Conservation (phyloP, 2,888 invertebrate species). For the Heliconius erato region DNA sequence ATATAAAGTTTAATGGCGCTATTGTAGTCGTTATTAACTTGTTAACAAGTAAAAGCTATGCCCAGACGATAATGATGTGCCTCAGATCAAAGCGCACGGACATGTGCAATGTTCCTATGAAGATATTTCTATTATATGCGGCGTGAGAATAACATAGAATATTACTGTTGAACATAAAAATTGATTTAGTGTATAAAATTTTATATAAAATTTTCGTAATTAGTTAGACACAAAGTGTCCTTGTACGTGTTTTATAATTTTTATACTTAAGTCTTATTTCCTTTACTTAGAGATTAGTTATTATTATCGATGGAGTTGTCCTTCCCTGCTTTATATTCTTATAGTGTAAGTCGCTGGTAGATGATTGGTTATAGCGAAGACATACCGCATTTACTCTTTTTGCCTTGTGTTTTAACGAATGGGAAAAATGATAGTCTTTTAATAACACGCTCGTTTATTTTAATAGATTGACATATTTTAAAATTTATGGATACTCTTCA, state of each 20-base stretch:
- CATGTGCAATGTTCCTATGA: slow-evolving; percentile 51
- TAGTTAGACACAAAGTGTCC: slow-evolving; percentile 45
- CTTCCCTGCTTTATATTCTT: slow-evolving; percentile 48
- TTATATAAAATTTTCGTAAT: slow-evolving; percentile 51
- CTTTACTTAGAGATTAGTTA: slow-evolving; percentile 38
- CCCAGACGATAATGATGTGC: slow-evolving; percentile 52
- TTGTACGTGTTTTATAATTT: background rate
- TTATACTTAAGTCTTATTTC: slow-evolving; percentile 44
- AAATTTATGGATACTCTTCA: slow-evolving; percentile 12
- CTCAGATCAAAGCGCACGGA: slow-evolving; percentile 50
- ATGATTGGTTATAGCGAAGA: slow-evolving; percentile 51
- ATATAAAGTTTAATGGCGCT: slow-evolving; percentile 53
- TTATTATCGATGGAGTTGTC: slow-evolving; percentile 36
- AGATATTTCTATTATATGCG: slow-evolving; percentile 55
- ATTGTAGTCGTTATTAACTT: slow-evolving; percentile 53
- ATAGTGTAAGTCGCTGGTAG: slow-evolving; percentile 46
- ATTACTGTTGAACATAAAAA: slow-evolving; percentile 51
- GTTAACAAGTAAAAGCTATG: slow-evolving; percentile 54
- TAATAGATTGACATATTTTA: slow-evolving; percentile 34
- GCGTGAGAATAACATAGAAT: slow-evolving; percentile 47
- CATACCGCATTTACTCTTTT: slow-evolving; percentile 46
- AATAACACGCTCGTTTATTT: slow-evolving; percentile 41
- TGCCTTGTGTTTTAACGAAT: slow-evolving; percentile 43
- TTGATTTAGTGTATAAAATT: slow-evolving; percentile 51
- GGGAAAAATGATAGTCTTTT: slow-evolving; percentile 42